These are phyloP conservation scores for Lypha dubia DNA, from an alignment of 2,888 invertebrate genomes.

Conservation along the genomic window DNA sequence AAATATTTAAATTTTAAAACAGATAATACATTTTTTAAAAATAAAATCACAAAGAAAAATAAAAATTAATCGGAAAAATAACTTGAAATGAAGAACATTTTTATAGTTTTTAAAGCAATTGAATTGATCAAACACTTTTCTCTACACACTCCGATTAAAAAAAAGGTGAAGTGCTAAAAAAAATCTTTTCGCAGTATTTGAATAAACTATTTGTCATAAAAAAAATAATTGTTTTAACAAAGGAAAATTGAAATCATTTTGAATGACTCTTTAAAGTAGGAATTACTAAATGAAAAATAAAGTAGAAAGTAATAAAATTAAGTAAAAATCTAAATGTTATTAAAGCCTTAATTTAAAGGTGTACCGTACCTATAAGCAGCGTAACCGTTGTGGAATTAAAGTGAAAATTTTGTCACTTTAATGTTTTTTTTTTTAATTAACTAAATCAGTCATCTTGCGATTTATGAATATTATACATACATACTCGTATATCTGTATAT, in stretches of 20 bases:
- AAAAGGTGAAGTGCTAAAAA: background rate
- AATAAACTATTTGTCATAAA: too few species aligned
- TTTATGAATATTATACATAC: too few species aligned
- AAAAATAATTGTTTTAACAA: too few species aligned
- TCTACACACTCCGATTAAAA: background rate
- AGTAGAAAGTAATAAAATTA: too few species aligned
- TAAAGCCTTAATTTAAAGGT: background rate
- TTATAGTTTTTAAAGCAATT: slow-evolving; percentile 11
- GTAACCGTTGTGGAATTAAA: too few species aligned
- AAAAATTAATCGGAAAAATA: slow-evolving; percentile 14
- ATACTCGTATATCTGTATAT: too few species aligned
- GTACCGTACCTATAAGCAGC: too few species aligned
- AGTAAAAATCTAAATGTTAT: background rate
- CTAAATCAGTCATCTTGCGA: too few species aligned
- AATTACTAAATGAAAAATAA: background rate
- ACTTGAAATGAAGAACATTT: background rate
- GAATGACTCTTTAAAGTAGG: slow-evolving; percentile 61
- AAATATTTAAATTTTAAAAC: slow-evolving; percentile 48
- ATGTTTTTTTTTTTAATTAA: too few species aligned
- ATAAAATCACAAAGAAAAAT: slow-evolving; percentile 66
- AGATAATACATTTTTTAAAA: slow-evolving; percentile 57
- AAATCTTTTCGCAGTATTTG: background rate
- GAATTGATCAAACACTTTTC: background rate
- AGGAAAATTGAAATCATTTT: slow-evolving; percentile 51
- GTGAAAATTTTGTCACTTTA: too few species aligned